phyloP scores from a whole-genome alignment of 1,140 invertebrate genomes.

The Bombus picipes region DNA sequence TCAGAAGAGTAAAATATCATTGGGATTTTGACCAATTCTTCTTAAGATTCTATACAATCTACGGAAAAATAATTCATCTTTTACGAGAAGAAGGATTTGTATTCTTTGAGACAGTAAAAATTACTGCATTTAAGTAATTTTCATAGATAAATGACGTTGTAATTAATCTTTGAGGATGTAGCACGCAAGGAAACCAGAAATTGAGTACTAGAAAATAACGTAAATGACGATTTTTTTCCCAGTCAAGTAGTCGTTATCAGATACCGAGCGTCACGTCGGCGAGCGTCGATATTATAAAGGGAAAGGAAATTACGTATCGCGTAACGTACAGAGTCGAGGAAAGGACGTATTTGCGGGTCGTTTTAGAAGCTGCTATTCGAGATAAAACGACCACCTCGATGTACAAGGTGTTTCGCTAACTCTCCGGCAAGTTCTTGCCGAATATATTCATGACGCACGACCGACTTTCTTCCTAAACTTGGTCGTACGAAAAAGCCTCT shows the following conservation, averaged over 20 bases:
- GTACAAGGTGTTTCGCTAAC: conserved; percentile 21
- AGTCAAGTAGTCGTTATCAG: background rate
- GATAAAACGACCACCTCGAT: background rate
- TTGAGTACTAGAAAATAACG: background rate
- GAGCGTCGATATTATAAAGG: too few relatives aligned
- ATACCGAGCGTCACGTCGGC: background rate
- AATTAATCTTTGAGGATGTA: too few relatives aligned
- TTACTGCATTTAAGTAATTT: too few relatives aligned
- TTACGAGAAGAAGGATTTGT: too few relatives aligned
- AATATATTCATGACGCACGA: conserved; percentile 26
- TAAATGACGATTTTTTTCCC: background rate
- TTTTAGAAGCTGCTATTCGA: background rate
- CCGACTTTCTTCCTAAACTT: conserved; percentile 16
- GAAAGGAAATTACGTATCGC: background rate
- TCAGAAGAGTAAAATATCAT: too few relatives aligned
- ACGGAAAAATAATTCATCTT: too few relatives aligned
- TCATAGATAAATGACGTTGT: too few relatives aligned
- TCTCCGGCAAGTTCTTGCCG: background rate
- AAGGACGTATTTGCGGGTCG: background rate
- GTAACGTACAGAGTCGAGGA: background rate
- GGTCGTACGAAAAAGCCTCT: background rate
- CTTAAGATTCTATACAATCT: too few relatives aligned
- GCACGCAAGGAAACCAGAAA: background rate
- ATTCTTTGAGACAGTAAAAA: too few relatives aligned
- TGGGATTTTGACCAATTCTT: too few relatives aligned